Evolutionary conservation across 2,888 invertebrate species (phyloP).

Genomic region (Acronicta leporina): DNA sequence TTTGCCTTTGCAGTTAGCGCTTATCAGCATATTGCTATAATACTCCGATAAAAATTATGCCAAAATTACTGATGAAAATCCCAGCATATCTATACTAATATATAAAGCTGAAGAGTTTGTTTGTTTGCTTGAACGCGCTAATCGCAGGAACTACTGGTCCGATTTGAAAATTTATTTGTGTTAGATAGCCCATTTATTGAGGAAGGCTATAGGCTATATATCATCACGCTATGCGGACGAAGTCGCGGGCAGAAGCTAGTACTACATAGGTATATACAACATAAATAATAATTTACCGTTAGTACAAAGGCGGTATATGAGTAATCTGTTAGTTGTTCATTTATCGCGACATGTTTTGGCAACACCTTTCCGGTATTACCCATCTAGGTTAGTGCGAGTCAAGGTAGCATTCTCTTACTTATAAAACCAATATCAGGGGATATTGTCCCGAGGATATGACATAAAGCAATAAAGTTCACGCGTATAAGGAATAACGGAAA

Average conservation of each 20-base stretch:
- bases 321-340: slow-evolving; percentile 21
- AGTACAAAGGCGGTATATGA: neutral
- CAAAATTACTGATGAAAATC: neutral
- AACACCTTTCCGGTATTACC: slow-evolving; percentile 24
- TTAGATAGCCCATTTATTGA: too few species aligned
- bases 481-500: too few species aligned
- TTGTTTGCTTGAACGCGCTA: too few species aligned
- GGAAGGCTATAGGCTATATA: too few species aligned
- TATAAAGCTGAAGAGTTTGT: too few species aligned
- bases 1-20: neutral
- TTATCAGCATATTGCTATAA: slow-evolving; percentile 9
- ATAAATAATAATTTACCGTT: too few species aligned
- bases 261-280: too few species aligned
- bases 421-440: slow-evolving; percentile 32
- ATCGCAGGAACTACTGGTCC: too few species aligned
- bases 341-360: slow-evolving; percentile 12
- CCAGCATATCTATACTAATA: too few species aligned
- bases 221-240: too few species aligned
- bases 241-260: too few species aligned
- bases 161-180: too few species aligned
- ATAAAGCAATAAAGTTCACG: slow-evolving; percentile 25
- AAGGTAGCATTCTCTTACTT: slow-evolving; percentile 16
- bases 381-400: slow-evolving; percentile 11
- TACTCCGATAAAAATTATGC: slow-evolving; percentile 7
- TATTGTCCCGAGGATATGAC: slow-evolving; percentile 24